Percentiles rank a stretch among this genome's conserved stretches.
phyloP scores from a whole-genome alignment of 2,888 invertebrate species.

The Digitonthophagus gazella region DNA sequence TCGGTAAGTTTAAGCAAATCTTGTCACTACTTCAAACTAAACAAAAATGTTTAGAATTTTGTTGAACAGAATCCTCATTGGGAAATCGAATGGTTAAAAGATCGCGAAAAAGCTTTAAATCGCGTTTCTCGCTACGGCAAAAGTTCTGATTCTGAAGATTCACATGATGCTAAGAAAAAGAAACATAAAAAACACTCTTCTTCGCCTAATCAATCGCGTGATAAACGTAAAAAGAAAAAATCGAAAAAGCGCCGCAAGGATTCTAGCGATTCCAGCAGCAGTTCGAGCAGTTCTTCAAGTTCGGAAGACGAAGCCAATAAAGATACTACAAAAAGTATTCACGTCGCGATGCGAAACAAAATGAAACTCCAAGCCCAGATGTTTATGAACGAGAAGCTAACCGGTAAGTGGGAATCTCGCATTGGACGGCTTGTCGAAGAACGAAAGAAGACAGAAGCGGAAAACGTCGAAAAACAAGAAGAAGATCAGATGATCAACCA shows the following conservation, averaged over 20 bases:
- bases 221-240: slow-evolving; percentile 59
- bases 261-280: slow-evolving; percentile 50
- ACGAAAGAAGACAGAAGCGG: slow-evolving; percentile 46
- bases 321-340: slow-evolving; percentile 61
- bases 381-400: slow-evolving; percentile 52
- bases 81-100: slow-evolving; percentile 84
- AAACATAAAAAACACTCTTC: slow-evolving; percentile 39
- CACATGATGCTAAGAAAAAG: slow-evolving; percentile 35
- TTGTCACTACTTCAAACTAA: background rate
- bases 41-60: slow-evolving; percentile 63
- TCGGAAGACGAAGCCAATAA: slow-evolving; percentile 44
- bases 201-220: slow-evolving; percentile 38
- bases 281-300: slow-evolving; percentile 51
- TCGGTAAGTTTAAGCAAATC: too few species aligned
- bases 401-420: slow-evolving; percentile 47
- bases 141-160: slow-evolving; percentile 37
- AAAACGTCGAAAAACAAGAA: slow-evolving; percentile 36
- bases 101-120: slow-evolving; percentile 58
- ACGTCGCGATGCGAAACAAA: slow-evolving; percentile 65
- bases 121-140: slow-evolving; percentile 40
- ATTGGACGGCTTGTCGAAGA: slow-evolving; percentile 54
- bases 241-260: slow-evolving; percentile 44
- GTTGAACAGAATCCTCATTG: slow-evolving; percentile 83
- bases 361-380: slow-evolving; percentile 53
- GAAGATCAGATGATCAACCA: slow-evolving; percentile 50